These are phyloP conservation scores for Carettochelys insculpta DNA, from an alignment of 2,113 vertebrate genomes.

Conservation along the genomic window DNA sequence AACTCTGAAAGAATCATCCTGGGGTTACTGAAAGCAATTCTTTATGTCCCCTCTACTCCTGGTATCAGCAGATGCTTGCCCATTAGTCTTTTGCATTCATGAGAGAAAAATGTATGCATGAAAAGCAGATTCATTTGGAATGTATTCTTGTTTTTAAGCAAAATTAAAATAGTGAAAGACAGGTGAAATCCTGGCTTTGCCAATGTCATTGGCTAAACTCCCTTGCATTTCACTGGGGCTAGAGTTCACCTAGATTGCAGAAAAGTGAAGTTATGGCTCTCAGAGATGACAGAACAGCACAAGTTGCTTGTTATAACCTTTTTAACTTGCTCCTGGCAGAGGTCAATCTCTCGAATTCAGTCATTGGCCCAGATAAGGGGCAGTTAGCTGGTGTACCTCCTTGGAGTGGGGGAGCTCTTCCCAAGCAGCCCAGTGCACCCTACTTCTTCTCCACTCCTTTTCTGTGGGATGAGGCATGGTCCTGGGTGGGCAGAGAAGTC, in stretches of 20 bases:
- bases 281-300: not conserved
- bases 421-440: not conserved
- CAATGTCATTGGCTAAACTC: not conserved
- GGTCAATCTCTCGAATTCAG: not conserved
- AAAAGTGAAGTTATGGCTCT: not conserved
- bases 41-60: not conserved
- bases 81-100: not conserved
- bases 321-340: not conserved
- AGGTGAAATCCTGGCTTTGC: not conserved
- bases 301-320: not conserved
- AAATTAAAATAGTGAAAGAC: not conserved
- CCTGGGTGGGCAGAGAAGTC: not conserved
- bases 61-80: not conserved
- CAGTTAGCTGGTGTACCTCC: not conserved
- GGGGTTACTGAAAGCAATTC: not conserved
- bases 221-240: not conserved
- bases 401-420: not conserved
- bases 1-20: not conserved
- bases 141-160: not conserved
- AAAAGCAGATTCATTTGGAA: constrained; percentile 14
- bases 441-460: not conserved
- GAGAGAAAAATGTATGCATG: not conserved
- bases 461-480: not conserved
- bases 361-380: not conserved
- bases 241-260: not conserved